Evolutionary conservation across 1,140 invertebrate species (phyloP).

Genomic region (Harlomillsia oculata): DNA sequence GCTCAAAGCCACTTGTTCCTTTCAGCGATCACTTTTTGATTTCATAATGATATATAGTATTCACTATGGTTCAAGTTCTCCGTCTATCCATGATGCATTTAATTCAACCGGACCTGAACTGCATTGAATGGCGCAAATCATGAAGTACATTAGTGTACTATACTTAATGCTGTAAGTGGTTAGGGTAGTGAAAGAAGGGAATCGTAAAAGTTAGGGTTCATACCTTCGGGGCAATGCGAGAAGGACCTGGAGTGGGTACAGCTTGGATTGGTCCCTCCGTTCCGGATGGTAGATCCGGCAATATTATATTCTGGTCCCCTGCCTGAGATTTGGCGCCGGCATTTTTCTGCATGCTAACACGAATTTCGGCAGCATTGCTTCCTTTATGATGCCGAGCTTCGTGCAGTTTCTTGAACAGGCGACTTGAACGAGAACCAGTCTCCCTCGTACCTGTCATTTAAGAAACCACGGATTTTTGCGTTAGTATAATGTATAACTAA

Average conservation of each 20-base stretch:
- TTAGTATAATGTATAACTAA: no score
- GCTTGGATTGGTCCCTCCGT: conserved; percentile 26
- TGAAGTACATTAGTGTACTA: no score
- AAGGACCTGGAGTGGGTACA: not conserved
- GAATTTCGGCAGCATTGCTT: conserved; percentile 19
- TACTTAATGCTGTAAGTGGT: not conserved
- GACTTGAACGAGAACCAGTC: conserved; percentile 29
- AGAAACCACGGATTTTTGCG: no score
- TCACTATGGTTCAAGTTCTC: no score
- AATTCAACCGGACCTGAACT: no score
- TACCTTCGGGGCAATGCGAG: conserved; percentile 12
- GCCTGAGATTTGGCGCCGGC: conserved; percentile 9
- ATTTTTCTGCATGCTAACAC: conserved; percentile 18
- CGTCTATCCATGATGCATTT: no score
- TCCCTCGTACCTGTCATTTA: conserved; percentile 28
- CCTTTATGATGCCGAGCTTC: conserved; percentile 28
- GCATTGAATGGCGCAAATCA: no score
- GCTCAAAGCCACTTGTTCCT: not conserved
- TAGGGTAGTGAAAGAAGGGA: not conserved
- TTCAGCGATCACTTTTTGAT: not conserved
- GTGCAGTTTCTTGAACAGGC: conserved; percentile 35
- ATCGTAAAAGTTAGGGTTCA: not conserved
- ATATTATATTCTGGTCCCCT: conserved; percentile 14
- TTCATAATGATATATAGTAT: no score
- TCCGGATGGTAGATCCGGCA: conserved; percentile 6